Base-by-base conservation (phyloP, 2,113 vertebrate genomes). In the Australoheros scitulus region DNA sequence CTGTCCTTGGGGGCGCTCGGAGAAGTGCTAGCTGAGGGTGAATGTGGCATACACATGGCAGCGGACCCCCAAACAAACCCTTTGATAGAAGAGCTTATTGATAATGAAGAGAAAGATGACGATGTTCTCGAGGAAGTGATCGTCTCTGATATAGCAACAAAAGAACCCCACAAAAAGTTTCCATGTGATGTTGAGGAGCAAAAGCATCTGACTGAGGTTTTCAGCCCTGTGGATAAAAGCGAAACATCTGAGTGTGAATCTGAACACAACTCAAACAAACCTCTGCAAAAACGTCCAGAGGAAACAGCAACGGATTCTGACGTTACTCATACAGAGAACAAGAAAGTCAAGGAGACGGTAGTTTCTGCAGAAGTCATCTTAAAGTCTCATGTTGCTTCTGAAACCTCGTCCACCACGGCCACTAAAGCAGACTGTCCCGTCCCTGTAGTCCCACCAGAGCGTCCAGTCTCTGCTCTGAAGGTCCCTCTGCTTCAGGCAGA, bases 61-160 rank as follows among this genome's bases (percentile, higher is more conserved):
- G 0, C 47, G 8, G 68, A 55, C 1, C 68, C 11, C 50, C 68
- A 55, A 7, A 1, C 68, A n/a, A 1, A 32, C 0, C 11, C 47
- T 72, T 34, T 72, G 47, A 34, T 72, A 26, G 47, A 72, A 55
- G 68, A 72, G 68, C 47, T 72, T 34, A 14, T n/a, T 55, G 68
- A 55, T 34, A 29, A 55, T 14, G 26, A n/a, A 72, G 26, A 55
- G 26, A 55, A 55, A 14, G 6, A 55, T 17, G 68, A 55, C 32
- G 24, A n/a, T 2, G 2, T 72, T 52, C 43, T 72, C n/a, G 43
- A 32, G 20, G 47, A 52, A 26, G 0, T 72, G 1, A 3, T 0
- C 18, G 3, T 2, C 26, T 11, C 26, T 55, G 47, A 52, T 5
- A 1, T 14, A 13, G 65, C 32, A 11, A 52, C 17, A 32, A 15